Evolutionary conservation across 1,140 invertebrate genomes (phyloP).

Genomic region (Drosophila nikananu): DNA sequence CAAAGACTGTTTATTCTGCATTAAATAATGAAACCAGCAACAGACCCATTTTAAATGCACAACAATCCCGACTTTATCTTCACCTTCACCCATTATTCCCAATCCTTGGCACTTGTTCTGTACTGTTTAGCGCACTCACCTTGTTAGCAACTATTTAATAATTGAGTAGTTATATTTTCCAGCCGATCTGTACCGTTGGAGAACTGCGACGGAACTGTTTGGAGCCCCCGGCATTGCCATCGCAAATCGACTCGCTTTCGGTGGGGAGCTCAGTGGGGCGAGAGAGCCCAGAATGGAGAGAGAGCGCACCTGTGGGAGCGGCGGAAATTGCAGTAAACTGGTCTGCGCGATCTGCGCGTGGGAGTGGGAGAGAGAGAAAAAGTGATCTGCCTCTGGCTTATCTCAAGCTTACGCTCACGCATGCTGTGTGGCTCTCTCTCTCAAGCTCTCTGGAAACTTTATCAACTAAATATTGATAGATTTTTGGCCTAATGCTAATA

Average conservation of each 20-base stretch:
- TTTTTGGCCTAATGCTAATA: not conserved
- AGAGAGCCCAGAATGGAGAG: conserved; percentile 25
- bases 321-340: conserved; percentile 21
- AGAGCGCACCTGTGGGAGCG: conserved; percentile 16
- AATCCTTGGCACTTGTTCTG: conserved; percentile 27
- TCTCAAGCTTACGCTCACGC: conserved; percentile 11
- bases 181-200: conserved; percentile 50
- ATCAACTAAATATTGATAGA: not conserved
- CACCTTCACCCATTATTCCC: conserved; percentile 13
- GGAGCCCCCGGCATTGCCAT: conserved; percentile 40
- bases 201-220: conserved; percentile 69
- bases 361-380: conserved; percentile 2
- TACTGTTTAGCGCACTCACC: conserved; percentile 51
- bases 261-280: conserved; percentile 7
- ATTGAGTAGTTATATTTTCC: conserved; percentile 43
- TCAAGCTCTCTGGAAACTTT: not conserved
- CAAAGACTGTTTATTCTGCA: conserved; percentile 9
- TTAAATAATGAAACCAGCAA: conserved; percentile 4
- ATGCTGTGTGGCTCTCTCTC: not conserved
- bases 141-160: conserved; percentile 59
- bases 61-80: conserved; percentile 17
- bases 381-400: conserved; percentile 1
- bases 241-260: conserved; percentile 53
- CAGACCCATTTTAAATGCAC: conserved; percentile 10
- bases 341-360: conserved; percentile 28